Evolutionary conservation across 2,888 invertebrate genomes (phyloP), one percentile per base, ranked within the genome.

Genomic region (Isotomurus palustris): DNA sequence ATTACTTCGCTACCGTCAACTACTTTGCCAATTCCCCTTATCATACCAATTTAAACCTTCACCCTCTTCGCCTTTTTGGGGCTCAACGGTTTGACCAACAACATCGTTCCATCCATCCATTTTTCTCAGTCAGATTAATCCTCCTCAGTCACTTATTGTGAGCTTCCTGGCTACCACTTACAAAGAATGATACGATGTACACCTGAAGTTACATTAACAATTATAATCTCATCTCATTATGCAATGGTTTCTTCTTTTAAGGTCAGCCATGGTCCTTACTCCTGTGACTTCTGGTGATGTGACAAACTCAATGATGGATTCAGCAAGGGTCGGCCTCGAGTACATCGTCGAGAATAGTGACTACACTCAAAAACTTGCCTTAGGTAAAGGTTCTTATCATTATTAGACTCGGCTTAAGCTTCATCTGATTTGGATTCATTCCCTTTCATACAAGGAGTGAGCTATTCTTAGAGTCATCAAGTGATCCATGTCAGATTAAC

Each of bases 331-430:
- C 76, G 93, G 93, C 72, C 82, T 94, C 77, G 91, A 92, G 80
- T 91, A 91, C 78, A 91, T 94, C 76, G 91, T 93, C 71, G 90
- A 92, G 78, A 91, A 92, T 79, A 88, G 88, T 68, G 92, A 92
- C 77, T 92, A 92, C 78, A 87, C 89, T 72, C 83, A 84, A 72
- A 92, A 93, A 78, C 83, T 94, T 73, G 91, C 92, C 51, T 87
- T 90, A 75, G 83, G 83, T 83, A 75, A 75, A 5, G 21, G 10
- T 40, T 6, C 10, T 40, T 6, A 40, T 14, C 10, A 40, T 5
- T 40, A 40, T 40, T n/a, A n/a, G n/a, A n/a, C n/a, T n/a, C n/a
- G n/a, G n/a, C n/a, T n/a, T n/a, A n/a, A n/a, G n/a, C n/a, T n/a
- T n/a, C n/a, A n/a, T n/a, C n/a, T n/a, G n/a, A n/a, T n/a, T n/a